A percentile compares a stretch with the other conserved stretches of the same genome.
Evolutionary conservation across 1,140 invertebrate species (phyloP).

Genomic region (Lasaia peninsularis): DNA sequence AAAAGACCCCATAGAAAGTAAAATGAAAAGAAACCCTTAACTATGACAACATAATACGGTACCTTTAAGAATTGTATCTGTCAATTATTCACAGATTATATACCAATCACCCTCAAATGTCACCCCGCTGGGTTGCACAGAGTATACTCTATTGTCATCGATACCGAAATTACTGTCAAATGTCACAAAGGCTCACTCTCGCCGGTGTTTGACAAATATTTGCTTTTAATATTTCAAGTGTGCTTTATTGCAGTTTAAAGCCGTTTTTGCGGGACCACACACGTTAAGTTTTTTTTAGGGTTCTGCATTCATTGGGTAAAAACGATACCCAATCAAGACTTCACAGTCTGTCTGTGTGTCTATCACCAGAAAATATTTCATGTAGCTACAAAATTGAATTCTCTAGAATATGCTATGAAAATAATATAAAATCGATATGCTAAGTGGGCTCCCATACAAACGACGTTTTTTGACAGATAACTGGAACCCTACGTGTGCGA

Average conservation of each 20-base stretch:
- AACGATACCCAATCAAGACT: too few relatives aligned
- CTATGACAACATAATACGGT: constrained; percentile 54
- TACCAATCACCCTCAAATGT: constrained; percentile 50
- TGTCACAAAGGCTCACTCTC: constrained; percentile 53
- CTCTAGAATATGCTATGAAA: too few relatives aligned
- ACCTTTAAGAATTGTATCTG: constrained; percentile 34
- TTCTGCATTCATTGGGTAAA: too few relatives aligned
- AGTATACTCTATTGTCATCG: constrained; percentile 57
- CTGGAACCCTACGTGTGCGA: too few relatives aligned
- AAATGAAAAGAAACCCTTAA: constrained; percentile 17
- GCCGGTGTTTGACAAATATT: constrained; percentile 68
- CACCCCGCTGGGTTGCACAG: constrained; percentile 58
- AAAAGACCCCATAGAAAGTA: background rate
- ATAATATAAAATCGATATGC: too few relatives aligned
- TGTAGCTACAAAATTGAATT: too few relatives aligned
- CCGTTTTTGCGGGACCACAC: constrained; percentile 63
- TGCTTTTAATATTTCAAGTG: constrained; percentile 56
- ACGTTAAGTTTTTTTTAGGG: constrained; percentile 35
- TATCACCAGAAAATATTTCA: too few relatives aligned
- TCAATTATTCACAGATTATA: constrained; percentile 62
- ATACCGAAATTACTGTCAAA: constrained; percentile 59
- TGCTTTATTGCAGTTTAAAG: constrained; percentile 49
- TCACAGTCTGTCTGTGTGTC: too few relatives aligned
- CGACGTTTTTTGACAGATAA: too few relatives aligned
- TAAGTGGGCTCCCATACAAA: too few relatives aligned